phyloP scores from a whole-genome alignment of 1,140 invertebrate genomes.

The Aphelenchoides avenae region DNA sequence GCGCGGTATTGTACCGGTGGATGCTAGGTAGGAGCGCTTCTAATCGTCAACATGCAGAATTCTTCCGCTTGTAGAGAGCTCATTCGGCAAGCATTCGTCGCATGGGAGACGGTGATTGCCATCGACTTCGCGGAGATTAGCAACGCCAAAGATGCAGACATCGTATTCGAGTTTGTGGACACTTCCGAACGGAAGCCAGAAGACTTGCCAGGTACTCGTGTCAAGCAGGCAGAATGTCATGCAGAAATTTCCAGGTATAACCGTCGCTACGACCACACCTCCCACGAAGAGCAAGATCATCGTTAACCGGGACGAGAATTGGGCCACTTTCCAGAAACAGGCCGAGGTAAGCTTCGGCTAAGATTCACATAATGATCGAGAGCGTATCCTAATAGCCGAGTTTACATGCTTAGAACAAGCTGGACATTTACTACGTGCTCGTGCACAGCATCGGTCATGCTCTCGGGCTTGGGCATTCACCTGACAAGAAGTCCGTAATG shows the following conservation, averaged over 20 bases:
- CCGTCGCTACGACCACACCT: conserved; percentile 7
- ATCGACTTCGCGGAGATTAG: conserved; percentile 30
- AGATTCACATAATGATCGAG: conserved; percentile 13
- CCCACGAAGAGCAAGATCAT: conserved; percentile 20
- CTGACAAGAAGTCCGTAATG: conserved; percentile 39
- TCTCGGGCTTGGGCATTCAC: conserved; percentile 34
- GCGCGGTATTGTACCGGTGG: conserved; percentile 6
- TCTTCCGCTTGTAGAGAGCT: conserved; percentile 31
- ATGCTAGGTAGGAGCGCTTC: conserved; percentile 8
- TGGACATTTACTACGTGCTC: conserved; percentile 41
- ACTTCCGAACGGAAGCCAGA: conserved; percentile 11
- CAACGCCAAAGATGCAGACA: conserved; percentile 25
- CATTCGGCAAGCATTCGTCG: conserved; percentile 33
- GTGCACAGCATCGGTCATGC: conserved; percentile 47
- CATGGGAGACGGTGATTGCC: conserved; percentile 43
- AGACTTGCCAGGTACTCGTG: conserved; percentile 15
- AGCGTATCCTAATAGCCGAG: background rate
- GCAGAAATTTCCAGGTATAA: conserved; percentile 18
- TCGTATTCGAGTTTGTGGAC: conserved; percentile 26
- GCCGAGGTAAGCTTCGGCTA: conserved; percentile 17
- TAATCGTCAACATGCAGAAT: background rate
- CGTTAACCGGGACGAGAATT: conserved; percentile 30
- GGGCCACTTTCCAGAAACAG: conserved; percentile 38
- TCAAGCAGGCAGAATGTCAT: conserved; percentile 10
- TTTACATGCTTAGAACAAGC: conserved; percentile 24